Conservation (phyloP, 2,888 invertebrate species). For the Caenorhabditis imperialis region DNA sequence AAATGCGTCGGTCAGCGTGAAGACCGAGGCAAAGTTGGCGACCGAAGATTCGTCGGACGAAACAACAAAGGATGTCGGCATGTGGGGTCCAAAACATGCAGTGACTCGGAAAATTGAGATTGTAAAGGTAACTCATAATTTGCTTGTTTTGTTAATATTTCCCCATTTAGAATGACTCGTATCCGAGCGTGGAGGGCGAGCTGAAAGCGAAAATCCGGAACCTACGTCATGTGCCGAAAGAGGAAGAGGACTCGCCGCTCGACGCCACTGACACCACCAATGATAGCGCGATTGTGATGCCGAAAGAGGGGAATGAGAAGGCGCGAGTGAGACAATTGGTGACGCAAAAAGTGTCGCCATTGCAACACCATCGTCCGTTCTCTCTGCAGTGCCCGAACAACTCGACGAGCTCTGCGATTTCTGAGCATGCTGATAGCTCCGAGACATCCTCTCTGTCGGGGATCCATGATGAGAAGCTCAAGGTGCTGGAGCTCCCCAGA, state of each 20-base stretch:
- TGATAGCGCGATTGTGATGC: conserved; percentile 21
- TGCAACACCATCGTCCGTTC: conserved; percentile 77
- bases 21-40: conserved; percentile 15
- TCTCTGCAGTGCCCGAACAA: conserved; percentile 66
- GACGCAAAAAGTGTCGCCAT: conserved; percentile 76
- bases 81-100: conserved; percentile 49
- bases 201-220: conserved; percentile 70
- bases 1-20: conserved; percentile 38
- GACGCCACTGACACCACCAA: conserved; percentile 32
- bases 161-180: conserved; percentile 39
- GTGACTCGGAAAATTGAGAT: conserved; percentile 53
- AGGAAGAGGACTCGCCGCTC: conserved; percentile 38
- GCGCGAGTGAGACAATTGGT: conserved; percentile 73
- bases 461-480: conserved; percentile 24
- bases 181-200: conserved; percentile 61
- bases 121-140: conserved; percentile 22
- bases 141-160: conserved; percentile 1
- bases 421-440: conserved; percentile 34
- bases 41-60: conserved; percentile 40
- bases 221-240: conserved; percentile 66
- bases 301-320: conserved; percentile 54
- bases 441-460: conserved; percentile 46
- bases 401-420: conserved; percentile 42
- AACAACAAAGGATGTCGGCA: conserved; percentile 41
- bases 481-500: conserved; percentile 9